A percentile compares a stretch with the other conserved stretches of the same genome.
Evolutionary conservation across 2,113 vertebrate genomes (phyloP).

Genomic region (Tragelaphus strepsiceros): DNA sequence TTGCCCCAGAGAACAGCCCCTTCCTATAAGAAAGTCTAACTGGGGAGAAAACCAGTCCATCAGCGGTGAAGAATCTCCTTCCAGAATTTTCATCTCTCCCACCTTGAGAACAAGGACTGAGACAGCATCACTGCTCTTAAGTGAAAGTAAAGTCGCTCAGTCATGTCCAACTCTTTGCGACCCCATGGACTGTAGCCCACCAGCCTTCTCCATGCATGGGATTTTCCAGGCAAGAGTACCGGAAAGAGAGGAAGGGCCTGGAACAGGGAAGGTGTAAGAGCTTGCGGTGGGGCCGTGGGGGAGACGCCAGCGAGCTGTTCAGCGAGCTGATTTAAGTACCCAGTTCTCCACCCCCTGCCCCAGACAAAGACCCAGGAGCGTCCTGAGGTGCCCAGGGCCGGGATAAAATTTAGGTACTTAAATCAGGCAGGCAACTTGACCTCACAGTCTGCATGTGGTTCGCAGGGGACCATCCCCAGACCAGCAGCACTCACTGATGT

Average conservation of each 20-base stretch:
- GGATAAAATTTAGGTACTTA: fast-evolving
- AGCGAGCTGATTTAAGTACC: too few species aligned
- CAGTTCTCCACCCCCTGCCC: background rate
- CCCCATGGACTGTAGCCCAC: too few species aligned
- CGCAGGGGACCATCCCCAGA: background rate
- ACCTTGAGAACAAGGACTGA: background rate
- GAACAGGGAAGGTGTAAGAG: background rate
- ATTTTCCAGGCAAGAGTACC: too few species aligned
- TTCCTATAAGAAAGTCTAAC: background rate
- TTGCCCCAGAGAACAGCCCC: background rate
- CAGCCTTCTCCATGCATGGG: too few species aligned
- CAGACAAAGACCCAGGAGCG: fast-evolving
- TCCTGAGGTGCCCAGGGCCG: background rate
- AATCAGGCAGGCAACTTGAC: too few species aligned
- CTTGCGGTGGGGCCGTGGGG: fast-evolving
- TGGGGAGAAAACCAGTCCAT: background rate
- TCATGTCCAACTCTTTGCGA: too few species aligned
- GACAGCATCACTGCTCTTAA: background rate
- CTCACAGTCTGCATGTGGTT: background rate
- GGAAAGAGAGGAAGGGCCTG: background rate
- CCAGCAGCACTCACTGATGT: fast-evolving
- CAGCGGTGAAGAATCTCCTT: background rate
- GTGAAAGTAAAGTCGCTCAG: background rate
- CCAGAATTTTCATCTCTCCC: background rate
- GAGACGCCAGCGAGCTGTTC: fast-evolving